A percentile compares a stretch with the other conserved stretches of the same genome.
Evolutionary conservation across 2,888 invertebrate genomes (phyloP).

Genomic region (Lordiphosa fenestrarum): DNA sequence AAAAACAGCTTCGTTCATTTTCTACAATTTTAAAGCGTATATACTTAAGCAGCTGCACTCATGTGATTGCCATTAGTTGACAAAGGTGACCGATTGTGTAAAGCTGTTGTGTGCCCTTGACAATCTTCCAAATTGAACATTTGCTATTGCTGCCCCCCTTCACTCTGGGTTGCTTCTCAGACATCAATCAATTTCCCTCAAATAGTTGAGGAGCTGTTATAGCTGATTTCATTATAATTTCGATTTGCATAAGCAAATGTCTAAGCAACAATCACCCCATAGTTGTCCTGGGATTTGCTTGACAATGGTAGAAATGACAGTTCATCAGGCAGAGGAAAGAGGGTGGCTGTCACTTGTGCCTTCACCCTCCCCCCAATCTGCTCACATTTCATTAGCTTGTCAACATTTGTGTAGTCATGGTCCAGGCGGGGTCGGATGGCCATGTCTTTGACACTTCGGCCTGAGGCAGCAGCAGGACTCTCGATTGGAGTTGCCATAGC

Average conservation of each 20-base stretch:
- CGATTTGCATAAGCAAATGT: constrained; percentile 74
- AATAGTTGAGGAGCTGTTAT: constrained; percentile 31
- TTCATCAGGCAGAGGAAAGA: constrained; percentile 40
- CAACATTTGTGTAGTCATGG: constrained; percentile 65
- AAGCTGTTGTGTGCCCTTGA: too few relatives aligned
- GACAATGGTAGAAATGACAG: constrained; percentile 29
- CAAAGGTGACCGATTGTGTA: too few relatives aligned
- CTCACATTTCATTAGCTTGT: constrained; percentile 75
- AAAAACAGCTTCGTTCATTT: too few relatives aligned
- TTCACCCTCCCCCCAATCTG: constrained; percentile 21
- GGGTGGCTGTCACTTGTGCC: constrained; percentile 17
- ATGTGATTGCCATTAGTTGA: too few relatives aligned
- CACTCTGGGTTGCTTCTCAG: not conserved
- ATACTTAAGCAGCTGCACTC: too few relatives aligned
- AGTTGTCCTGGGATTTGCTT: constrained; percentile 51
- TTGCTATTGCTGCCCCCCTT: too few relatives aligned
- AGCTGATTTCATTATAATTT: constrained; percentile 74
- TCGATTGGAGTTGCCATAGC: constrained; percentile 64
- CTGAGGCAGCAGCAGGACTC: constrained; percentile 45
- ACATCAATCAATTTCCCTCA: constrained; percentile 26
- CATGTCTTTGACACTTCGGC: constrained; percentile 74
- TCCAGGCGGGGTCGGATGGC: constrained; percentile 24
- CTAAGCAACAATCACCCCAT: constrained; percentile 54
- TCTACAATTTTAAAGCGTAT: too few relatives aligned
- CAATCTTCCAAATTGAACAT: too few relatives aligned